These are phyloP conservation scores for Unio delphinus DNA, from an alignment of 2,888 invertebrate genomes.

Conservation along the genomic window DNA sequence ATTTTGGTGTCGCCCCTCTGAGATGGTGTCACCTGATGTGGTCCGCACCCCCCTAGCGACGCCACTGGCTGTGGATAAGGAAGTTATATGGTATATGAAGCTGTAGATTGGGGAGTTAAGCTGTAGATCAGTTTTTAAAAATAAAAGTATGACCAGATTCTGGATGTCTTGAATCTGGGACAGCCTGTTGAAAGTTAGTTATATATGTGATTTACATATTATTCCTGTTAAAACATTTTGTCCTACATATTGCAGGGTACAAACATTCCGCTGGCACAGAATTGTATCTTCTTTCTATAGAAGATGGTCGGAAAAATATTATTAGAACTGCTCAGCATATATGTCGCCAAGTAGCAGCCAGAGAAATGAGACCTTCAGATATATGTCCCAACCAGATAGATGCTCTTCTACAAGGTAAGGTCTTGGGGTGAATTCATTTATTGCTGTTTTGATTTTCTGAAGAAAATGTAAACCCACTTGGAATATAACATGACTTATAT, in stretches of 20 bases:
- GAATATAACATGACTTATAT: no score
- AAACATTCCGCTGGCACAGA: slow-evolving; percentile 31
- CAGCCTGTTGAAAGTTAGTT: background rate
- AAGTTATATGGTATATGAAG: no score
- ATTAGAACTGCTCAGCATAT: slow-evolving; percentile 46
- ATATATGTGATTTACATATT: background rate
- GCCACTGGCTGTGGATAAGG: no score
- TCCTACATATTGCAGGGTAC: slow-evolving; percentile 16
- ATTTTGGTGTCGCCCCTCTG: no score
- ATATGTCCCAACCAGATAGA: slow-evolving; percentile 53
- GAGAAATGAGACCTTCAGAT: slow-evolving; percentile 43
- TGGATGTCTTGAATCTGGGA: background rate
- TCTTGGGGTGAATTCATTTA: background rate
- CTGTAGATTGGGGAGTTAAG: no score
- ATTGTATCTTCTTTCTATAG: slow-evolving; percentile 54
- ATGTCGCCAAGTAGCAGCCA: slow-evolving; percentile 40
- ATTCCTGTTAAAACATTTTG: no score
- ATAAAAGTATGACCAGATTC: background rate
- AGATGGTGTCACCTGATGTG: no score
- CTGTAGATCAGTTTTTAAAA: background rate
- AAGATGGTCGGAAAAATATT: slow-evolving; percentile 55
- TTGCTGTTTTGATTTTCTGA: background rate
- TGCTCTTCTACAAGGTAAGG: slow-evolving; percentile 53
- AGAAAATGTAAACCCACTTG: background rate
- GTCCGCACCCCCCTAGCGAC: no score